Evolutionary conservation across 2,113 vertebrate genomes (phyloP).

Genomic region (Passer domesticus): DNA sequence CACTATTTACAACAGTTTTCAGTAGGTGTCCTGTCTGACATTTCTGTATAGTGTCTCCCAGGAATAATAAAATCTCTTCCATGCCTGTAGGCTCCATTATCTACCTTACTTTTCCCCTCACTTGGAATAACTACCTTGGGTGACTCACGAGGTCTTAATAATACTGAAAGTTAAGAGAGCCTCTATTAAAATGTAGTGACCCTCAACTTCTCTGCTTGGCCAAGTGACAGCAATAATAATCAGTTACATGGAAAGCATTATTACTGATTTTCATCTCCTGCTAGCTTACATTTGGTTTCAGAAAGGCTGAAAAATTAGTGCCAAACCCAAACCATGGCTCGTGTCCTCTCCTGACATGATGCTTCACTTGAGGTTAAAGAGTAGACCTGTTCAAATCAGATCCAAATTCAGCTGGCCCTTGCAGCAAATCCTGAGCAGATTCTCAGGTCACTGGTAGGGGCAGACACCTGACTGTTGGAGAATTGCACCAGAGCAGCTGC

Average conservation of each 20-base stretch:
- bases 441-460: background rate
- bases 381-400: slow-evolving; percentile 14
- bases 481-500: background rate
- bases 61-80: slow-evolving; percentile 14
- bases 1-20: background rate
- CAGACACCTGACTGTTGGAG: background rate
- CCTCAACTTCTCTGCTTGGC: background rate
- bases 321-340: background rate
- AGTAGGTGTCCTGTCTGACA: background rate
- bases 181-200: background rate
- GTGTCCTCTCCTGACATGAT: background rate
- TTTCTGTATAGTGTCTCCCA: background rate
- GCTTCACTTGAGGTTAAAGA: background rate
- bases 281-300: background rate
- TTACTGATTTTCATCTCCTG: background rate
- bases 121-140: slow-evolving; percentile 7
- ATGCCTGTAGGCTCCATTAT: slow-evolving; percentile 7
- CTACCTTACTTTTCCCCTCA: background rate
- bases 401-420: slow-evolving; percentile 22
- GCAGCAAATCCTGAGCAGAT: background rate
- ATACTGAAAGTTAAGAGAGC: background rate
- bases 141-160: slow-evolving; percentile 19
- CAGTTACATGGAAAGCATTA: background rate
- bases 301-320: background rate
- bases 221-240: slow-evolving; percentile 1